A percentile compares a stretch with the other conserved stretches of the same genome.
Evolutionary conservation across 2,888 invertebrate species (phyloP).

Genomic region (Miltochrista miniata): DNA sequence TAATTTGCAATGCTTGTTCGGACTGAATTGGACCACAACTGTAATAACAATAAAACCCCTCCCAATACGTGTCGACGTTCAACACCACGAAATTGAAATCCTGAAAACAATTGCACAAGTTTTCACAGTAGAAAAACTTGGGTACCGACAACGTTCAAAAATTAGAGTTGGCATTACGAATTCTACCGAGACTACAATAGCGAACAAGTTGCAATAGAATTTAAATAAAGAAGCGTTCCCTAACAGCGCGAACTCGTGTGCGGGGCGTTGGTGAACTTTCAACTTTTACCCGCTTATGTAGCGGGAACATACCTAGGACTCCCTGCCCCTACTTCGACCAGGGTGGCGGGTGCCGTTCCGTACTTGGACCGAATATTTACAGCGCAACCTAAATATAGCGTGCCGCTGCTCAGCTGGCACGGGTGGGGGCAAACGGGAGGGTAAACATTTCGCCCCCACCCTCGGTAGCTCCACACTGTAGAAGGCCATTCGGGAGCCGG

Average conservation of each 20-base stretch:
- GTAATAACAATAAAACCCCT: slow-evolving; percentile 58
- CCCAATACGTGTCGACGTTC: slow-evolving; percentile 50
- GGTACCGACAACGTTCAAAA: slow-evolving; percentile 61
- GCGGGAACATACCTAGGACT: slow-evolving; percentile 48
- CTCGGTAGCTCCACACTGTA: slow-evolving; percentile 43
- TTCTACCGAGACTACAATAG: slow-evolving; percentile 76
- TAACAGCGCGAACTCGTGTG: slow-evolving; percentile 73
- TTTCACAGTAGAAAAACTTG: slow-evolving; percentile 48
- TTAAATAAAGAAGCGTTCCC: slow-evolving; percentile 80
- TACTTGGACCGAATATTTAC: slow-evolving; percentile 82
- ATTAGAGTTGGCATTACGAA: slow-evolving; percentile 68
- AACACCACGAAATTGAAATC: slow-evolving; percentile 55
- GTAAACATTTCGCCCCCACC: slow-evolving; percentile 68
- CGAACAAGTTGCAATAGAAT: slow-evolving; percentile 82
- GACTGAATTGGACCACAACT: slow-evolving; percentile 59
- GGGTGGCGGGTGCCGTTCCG: slow-evolving; percentile 61
- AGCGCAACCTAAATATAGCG: slow-evolving; percentile 84
- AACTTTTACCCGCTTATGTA: slow-evolving; percentile 79
- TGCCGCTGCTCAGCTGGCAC: slow-evolving; percentile 81
- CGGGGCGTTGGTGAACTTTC: slow-evolving; percentile 80
- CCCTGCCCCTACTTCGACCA: slow-evolving; percentile 32
- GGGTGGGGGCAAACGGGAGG: slow-evolving; percentile 61
- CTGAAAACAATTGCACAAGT: slow-evolving; percentile 58
- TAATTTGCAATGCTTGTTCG: slow-evolving; percentile 60
- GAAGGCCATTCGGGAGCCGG: slow-evolving; percentile 72